Percentiles rank a stretch among this genome's conserved stretches.
These are phyloP conservation scores for Meganola albula DNA, from an alignment of 2,888 invertebrate species.

Conservation along the genomic window DNA sequence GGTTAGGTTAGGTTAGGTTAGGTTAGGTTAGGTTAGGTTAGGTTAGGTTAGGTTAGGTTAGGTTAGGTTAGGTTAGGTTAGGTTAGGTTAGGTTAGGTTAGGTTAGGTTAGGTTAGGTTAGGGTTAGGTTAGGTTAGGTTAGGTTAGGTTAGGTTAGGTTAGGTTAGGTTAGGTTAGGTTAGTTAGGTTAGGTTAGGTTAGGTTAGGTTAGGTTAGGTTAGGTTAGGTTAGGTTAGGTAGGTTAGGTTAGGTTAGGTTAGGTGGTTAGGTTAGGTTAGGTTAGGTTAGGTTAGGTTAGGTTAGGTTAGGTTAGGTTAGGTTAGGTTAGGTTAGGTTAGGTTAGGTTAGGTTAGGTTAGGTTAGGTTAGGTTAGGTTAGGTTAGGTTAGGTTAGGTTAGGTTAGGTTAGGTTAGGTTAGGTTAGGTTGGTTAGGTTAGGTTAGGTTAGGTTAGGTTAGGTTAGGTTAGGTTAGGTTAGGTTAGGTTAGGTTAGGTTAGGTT, in stretches of 20 bases:
- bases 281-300: background rate
- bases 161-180: slow-evolving; percentile 1
- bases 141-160: slow-evolving; percentile 4
- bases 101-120: no score
- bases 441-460: background rate
- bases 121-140: background rate
- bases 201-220: background rate
- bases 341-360: background rate
- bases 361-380: background rate
- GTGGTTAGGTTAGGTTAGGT: no score
- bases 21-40: slow-evolving; percentile 17
- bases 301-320: background rate
- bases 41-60: slow-evolving; percentile 12
- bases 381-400: background rate
- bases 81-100: background rate
- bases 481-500: background rate
- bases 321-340: background rate
- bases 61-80: background rate
- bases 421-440: no score
- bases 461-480: background rate
- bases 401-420: background rate
- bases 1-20: slow-evolving; percentile 19
- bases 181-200: background rate
- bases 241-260: no score
- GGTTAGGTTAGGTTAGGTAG: background rate